Percentiles rank a stretch among this genome's conserved stretches.
phyloP scores from a whole-genome alignment of 2,113 vertebrate genomes.

The Piprites chloris region DNA sequence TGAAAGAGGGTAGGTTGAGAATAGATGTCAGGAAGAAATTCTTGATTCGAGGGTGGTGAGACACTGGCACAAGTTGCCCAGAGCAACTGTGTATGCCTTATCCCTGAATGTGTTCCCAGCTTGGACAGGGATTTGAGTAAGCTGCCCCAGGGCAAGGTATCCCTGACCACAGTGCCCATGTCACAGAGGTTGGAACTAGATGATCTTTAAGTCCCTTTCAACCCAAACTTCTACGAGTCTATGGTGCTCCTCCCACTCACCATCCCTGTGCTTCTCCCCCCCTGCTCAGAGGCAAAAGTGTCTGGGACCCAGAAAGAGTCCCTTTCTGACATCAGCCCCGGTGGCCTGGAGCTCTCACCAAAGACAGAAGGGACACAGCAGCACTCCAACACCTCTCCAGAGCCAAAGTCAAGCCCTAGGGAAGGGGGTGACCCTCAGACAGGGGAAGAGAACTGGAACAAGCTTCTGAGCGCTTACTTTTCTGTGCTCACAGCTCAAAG shows the following conservation, averaged over 20 bases:
- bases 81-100: background rate
- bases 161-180: background rate
- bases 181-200: accelerated
- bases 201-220: background rate
- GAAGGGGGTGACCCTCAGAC: background rate
- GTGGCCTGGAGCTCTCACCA: background rate
- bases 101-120: background rate
- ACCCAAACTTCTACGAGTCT: background rate
- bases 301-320: background rate
- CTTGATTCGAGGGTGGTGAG: background rate
- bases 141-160: background rate
- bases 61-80: background rate
- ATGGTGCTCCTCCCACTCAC: background rate
- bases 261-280: background rate
- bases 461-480: background rate
- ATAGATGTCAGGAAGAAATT: background rate
- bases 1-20: background rate
- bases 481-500: background rate
- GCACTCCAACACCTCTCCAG: background rate
- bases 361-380: background rate
- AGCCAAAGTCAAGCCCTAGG: background rate
- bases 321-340: background rate
- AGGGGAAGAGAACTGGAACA: accelerated
- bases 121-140: background rate
- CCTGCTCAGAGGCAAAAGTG: background rate